phyloP scores from a whole-genome alignment of 2,113 vertebrate species.

The sheep (Ovis aries) region DNA sequence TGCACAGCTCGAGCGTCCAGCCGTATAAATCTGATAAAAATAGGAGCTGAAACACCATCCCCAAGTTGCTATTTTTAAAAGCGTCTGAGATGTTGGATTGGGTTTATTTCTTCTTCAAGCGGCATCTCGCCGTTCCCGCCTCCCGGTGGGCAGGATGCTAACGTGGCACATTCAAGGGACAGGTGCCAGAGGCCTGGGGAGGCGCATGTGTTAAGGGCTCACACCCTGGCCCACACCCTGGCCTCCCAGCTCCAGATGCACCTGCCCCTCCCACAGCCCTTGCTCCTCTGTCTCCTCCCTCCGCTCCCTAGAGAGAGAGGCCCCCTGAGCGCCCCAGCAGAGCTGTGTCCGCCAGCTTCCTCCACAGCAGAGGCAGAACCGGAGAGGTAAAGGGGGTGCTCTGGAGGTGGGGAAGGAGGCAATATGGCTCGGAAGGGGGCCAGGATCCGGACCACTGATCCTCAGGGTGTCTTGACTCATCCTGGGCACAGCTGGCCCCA shows the following conservation, averaged over 20 bases:
- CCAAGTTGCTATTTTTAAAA: constrained; percentile 69
- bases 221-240: background rate
- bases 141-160: constrained; percentile 54
- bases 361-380: background rate
- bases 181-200: constrained; percentile 18
- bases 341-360: background rate
- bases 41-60: constrained; percentile 66
- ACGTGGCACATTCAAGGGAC: constrained; percentile 34
- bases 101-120: constrained; percentile 52
- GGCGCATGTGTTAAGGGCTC: background rate
- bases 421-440: background rate
- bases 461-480: background rate
- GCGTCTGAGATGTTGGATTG: constrained; percentile 54
- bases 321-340: background rate
- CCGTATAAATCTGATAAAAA: constrained; percentile 70
- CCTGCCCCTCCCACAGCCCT: background rate
- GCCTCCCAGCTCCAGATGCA: background rate
- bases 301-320: background rate
- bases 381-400: background rate
- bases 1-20: constrained; percentile 12
- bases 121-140: constrained; percentile 26
- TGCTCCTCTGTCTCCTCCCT: background rate
- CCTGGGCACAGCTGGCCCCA: background rate
- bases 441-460: no score
- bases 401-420: background rate